phyloP scores from a whole-genome alignment of 2,888 invertebrate genomes.

The Liodrosophila aerea region DNA sequence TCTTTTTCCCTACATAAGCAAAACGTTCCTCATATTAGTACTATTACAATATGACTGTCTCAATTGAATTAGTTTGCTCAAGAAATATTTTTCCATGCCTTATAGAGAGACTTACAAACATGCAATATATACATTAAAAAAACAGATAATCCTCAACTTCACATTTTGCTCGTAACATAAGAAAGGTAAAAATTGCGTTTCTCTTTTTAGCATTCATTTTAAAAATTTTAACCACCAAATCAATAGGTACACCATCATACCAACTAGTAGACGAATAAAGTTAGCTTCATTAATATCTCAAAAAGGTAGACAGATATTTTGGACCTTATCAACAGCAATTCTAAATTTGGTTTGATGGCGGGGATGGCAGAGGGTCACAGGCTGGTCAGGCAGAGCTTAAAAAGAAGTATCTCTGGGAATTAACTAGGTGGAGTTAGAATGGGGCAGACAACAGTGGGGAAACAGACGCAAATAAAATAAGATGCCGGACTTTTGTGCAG shows the following conservation, averaged over 20 bases:
- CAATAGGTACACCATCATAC: conserved; percentile 23
- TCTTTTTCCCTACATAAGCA: too few relatives aligned
- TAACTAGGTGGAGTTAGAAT: conserved; percentile 29
- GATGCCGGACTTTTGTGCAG: conserved; percentile 45
- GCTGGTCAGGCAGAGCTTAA: conserved; percentile 26
- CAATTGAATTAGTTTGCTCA: too few relatives aligned
- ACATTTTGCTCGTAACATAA: too few relatives aligned
- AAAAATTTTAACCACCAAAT: conserved; percentile 46
- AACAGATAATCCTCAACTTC: too few relatives aligned
- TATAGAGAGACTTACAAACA: too few relatives aligned
- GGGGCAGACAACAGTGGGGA: conserved; percentile 32
- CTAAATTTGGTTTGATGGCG: conserved; percentile 56
- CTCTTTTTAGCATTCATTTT: too few relatives aligned
- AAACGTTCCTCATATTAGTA: too few relatives aligned
- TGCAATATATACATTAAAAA: too few relatives aligned
- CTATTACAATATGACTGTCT: too few relatives aligned
- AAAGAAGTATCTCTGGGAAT: conserved; percentile 13
- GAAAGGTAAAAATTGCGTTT: too few relatives aligned
- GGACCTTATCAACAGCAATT: conserved; percentile 72
- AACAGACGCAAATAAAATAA: conserved; percentile 54
- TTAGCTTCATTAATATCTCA: conserved; percentile 20
- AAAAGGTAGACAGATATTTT: conserved; percentile 48
- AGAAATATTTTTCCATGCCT: too few relatives aligned
- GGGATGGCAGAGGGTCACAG: conserved; percentile 12
- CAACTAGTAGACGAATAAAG: conserved; percentile 14